Evolutionary conservation across 2,888 invertebrate species (phyloP).

Genomic region (Thelaira solivaga): DNA sequence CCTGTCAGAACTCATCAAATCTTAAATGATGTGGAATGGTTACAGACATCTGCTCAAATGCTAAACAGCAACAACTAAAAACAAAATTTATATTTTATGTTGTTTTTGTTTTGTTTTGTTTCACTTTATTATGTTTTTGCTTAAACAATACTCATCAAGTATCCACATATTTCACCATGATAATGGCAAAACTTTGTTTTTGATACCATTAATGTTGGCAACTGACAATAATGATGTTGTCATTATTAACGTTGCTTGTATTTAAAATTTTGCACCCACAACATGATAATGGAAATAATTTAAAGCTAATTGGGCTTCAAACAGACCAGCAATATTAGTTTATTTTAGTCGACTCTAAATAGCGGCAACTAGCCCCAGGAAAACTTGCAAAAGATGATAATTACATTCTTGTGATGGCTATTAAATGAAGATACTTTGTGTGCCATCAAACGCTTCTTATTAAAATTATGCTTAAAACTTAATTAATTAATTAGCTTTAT

Average conservation of each 20-base stretch:
- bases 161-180: not conserved
- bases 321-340: not conserved
- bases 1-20: conserved; percentile 31
- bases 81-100: not conserved
- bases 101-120: not conserved
- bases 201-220: not conserved
- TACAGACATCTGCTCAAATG: not conserved
- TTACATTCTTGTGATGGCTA: not conserved
- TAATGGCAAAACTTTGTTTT: not conserved
- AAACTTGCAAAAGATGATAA: not conserved
- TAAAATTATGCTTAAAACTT: not conserved
- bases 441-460: not conserved
- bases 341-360: not conserved
- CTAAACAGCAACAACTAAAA: not conserved
- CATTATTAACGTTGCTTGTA: conserved; percentile 26
- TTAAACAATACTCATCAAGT: not conserved
- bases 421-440: not conserved
- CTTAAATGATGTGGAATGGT: conserved; percentile 12
- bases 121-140: not conserved
- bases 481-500: not conserved
- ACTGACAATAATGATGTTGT: conserved; percentile 6
- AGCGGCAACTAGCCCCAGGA: not conserved
- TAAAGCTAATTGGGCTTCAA: conserved; percentile 32
- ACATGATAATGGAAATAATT: conserved; percentile 28
- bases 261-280: not conserved